Base-by-base conservation (phyloP, 2,888 invertebrate genomes). In the Drosophila helvetica region DNA sequence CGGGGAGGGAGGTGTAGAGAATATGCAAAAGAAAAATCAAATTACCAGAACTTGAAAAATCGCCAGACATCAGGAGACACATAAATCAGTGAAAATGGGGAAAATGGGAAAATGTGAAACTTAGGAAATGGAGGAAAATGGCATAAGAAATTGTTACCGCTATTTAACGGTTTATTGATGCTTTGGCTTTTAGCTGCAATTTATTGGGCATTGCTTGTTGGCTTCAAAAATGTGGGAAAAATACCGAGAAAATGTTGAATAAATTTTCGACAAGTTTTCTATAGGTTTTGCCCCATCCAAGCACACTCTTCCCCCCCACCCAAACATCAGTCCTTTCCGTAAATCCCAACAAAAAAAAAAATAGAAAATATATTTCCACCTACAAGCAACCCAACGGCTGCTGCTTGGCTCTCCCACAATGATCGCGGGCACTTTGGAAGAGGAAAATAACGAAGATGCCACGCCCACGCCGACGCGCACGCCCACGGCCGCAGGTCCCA, bases 121-220 rank as follows among this genome's bases (percentile, higher is more conserved):
- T 19, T 1, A 2, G 19, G 19, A 12, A 33, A 33, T 12, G 33
- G 33, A 5, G 15, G 46, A 17, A 45, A 72, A 30, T 52, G 48
- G 78, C 66, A 85, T 86, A 77, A 71, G 85, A 77, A 84, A 81
- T 74, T 76, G 83, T 82, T 82, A 89, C 86, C 85, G 86, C 85
- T 89, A 83, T 87, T 89, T 85, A 85, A 85, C 86, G 89, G 86
- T 78, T 85, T 85, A 89, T 85, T 89, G 86, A 89, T 89, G 85
- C 86, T 78, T 85, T 82, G 73, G 72, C 89, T 70, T 84, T 88
- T 66, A 74, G 70, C 77, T 74, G 72, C 75, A 38, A 85, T 85
- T 85, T 85, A 85, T 85, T 85, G 78, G 89, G 12, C 3, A 9
- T 30, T 30, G 27, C 2, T 2, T 27, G 27, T 19, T 19, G 30